Evolutionary conservation across 2,797 vertebrate genomes (phyloP).

Genomic region (Fistularia commersonii): DNA sequence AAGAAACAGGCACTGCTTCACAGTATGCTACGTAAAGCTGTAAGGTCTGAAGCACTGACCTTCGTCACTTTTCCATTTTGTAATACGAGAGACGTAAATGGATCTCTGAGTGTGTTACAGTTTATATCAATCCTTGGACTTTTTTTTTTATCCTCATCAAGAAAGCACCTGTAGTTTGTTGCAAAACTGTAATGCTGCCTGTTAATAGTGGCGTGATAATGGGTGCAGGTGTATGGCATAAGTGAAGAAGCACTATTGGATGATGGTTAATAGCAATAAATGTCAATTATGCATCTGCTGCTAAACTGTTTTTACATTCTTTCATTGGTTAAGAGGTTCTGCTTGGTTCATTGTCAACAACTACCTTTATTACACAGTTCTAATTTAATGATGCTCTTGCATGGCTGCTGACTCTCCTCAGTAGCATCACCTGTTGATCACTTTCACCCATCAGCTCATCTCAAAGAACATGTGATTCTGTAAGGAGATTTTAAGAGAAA

Average conservation of each 20-base stretch:
- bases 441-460: slow-evolving; percentile 69
- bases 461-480: slow-evolving; percentile 83
- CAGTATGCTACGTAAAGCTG: slow-evolving; percentile 20
- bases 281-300: slow-evolving; percentile 79
- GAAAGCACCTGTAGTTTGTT: slow-evolving; percentile 37
- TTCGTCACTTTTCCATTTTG: slow-evolving; percentile 42
- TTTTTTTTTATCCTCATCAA: slow-evolving; percentile 23
- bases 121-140: slow-evolving; percentile 30
- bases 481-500: slow-evolving; percentile 12
- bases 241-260: slow-evolving; percentile 52
- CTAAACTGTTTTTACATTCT: slow-evolving; percentile 41
- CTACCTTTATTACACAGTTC: too few relatives aligned
- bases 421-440: not conserved
- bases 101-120: slow-evolving; percentile 39
- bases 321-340: not conserved
- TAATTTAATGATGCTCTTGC: too few relatives aligned
- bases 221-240: slow-evolving; percentile 53
- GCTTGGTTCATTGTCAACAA: too few relatives aligned
- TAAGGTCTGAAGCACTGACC: slow-evolving; percentile 40
- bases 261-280: slow-evolving; percentile 81
- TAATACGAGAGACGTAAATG: slow-evolving; percentile 35
- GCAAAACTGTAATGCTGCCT: slow-evolving; percentile 54
- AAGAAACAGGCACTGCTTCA: slow-evolving; percentile 44
- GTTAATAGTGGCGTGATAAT: slow-evolving; percentile 53
- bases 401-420: not conserved